These are phyloP conservation scores for Lobophora halterata DNA, from an alignment of 2,888 invertebrate species.

Conservation along the genomic window DNA sequence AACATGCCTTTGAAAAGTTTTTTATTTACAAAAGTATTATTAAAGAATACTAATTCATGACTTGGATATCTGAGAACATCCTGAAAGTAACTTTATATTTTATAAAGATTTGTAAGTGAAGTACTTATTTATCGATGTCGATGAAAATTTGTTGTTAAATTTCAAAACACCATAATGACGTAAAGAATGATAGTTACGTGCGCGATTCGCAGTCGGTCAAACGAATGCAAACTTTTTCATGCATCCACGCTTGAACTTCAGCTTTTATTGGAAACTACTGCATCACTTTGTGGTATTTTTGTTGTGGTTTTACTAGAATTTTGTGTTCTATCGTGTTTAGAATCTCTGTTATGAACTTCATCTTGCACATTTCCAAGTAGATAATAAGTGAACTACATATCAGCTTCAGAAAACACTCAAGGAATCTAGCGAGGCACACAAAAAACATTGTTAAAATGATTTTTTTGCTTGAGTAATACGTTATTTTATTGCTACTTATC, in stretches of 20 bases:
- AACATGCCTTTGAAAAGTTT: conserved; percentile 4
- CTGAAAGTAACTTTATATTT: neutral
- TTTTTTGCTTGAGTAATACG: too few relatives aligned
- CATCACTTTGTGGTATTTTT: conserved; percentile 25
- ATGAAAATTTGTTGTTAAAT: conserved; percentile 6
- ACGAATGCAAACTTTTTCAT: conserved; percentile 38
- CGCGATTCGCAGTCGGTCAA: conserved; percentile 32
- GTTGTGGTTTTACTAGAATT: conserved; percentile 28
- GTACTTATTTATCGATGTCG: conserved; percentile 24
- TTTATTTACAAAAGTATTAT: neutral
- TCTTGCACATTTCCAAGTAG: too few relatives aligned
- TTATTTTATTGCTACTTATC: too few relatives aligned
- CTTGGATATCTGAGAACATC: neutral
- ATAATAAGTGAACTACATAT: too few relatives aligned
- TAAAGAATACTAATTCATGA: conserved; percentile 2
- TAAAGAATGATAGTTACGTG: conserved; percentile 27
- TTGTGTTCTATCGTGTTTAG: conserved; percentile 2
- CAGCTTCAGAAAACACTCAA: too few relatives aligned
- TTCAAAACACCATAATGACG: conserved; percentile 24
- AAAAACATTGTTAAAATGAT: too few relatives aligned
- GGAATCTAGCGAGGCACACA: too few relatives aligned
- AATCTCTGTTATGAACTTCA: too few relatives aligned
- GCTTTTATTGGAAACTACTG: conserved; percentile 24
- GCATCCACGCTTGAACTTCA: conserved; percentile 32
- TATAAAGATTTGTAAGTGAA: neutral